phyloP scores from a whole-genome alignment of 2,888 invertebrate species.

The Orthosia gracilis region DNA sequence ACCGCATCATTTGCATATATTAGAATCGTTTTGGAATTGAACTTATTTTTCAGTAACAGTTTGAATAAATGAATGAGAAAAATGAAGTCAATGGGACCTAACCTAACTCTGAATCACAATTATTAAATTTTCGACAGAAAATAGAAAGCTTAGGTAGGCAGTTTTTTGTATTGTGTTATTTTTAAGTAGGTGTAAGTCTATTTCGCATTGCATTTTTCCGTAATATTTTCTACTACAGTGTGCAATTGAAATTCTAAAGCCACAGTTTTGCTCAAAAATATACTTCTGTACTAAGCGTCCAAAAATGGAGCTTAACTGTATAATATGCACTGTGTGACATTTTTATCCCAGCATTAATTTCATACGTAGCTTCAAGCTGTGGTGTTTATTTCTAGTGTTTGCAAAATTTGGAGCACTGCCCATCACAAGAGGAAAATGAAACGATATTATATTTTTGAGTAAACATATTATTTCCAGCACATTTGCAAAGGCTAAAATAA shows the following conservation, averaged over 20 bases:
- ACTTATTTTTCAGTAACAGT: background rate
- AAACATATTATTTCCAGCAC: slow-evolving; percentile 46
- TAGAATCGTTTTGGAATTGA: background rate
- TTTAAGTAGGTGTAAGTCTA: no score
- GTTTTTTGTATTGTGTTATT: no score
- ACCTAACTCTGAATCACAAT: no score
- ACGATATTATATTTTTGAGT: slow-evolving; percentile 20
- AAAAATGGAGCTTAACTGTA: slow-evolving; percentile 9
- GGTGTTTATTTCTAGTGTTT: slow-evolving; percentile 41
- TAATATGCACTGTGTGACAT: slow-evolving; percentile 19
- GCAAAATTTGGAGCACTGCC: slow-evolving; percentile 59
- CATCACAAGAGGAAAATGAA: slow-evolving; percentile 44
- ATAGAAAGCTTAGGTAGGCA: no score
- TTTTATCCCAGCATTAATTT: slow-evolving; percentile 51
- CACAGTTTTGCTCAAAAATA: background rate
- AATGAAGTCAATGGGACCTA: no score
- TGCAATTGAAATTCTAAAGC: background rate
- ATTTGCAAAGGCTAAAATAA: slow-evolving; percentile 32
- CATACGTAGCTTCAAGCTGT: slow-evolving; percentile 41
- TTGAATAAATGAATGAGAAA: no score
- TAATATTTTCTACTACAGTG: background rate
- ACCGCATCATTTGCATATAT: background rate
- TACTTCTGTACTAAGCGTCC: background rate
- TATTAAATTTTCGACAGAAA: no score
- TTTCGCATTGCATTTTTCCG: no score